Conservation (phyloP, 2,888 invertebrate genomes). For the Dyspetes luteomarginatus region DNA sequence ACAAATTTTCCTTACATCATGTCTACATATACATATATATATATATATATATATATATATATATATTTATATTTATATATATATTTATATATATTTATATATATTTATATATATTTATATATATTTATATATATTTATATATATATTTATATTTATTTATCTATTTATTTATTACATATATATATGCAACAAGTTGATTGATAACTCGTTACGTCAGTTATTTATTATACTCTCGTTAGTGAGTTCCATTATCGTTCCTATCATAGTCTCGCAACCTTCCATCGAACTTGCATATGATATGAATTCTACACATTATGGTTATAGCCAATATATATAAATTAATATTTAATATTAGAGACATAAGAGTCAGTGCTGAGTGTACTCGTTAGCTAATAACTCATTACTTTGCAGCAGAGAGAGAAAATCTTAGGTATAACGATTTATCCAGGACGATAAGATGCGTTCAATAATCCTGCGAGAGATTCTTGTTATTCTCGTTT, state of each 20-base stretch:
- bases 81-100: no score
- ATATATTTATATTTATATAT: no score
- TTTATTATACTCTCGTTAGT: slow-evolving; percentile 42
- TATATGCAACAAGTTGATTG: slow-evolving; percentile 29
- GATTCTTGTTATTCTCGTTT: slow-evolving; percentile 35
- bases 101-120: no score
- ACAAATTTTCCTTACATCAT: no score
- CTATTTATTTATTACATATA: no score
- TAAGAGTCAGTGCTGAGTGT: background rate
- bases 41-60: no score
- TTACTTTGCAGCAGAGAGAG: slow-evolving; percentile 12
- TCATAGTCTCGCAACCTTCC: slow-evolving; percentile 2
- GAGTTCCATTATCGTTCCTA: slow-evolving; percentile 8
- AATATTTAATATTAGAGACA: slow-evolving; percentile 28
- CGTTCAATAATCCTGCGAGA: slow-evolving; percentile 12
- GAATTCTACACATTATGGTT: background rate
- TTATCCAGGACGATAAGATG: slow-evolving; percentile 28
- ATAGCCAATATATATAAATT: slow-evolving; percentile 5
- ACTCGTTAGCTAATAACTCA: slow-evolving; percentile 50
- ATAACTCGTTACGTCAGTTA: slow-evolving; percentile 51
- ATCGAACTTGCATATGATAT: slow-evolving; percentile 8
- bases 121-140: no score
- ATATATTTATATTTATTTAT: no score
- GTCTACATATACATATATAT: background rate
- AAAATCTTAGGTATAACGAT: background rate